Base-by-base conservation (phyloP, 2,113 vertebrate genomes). In the Eretmodus cyanostictus region DNA sequence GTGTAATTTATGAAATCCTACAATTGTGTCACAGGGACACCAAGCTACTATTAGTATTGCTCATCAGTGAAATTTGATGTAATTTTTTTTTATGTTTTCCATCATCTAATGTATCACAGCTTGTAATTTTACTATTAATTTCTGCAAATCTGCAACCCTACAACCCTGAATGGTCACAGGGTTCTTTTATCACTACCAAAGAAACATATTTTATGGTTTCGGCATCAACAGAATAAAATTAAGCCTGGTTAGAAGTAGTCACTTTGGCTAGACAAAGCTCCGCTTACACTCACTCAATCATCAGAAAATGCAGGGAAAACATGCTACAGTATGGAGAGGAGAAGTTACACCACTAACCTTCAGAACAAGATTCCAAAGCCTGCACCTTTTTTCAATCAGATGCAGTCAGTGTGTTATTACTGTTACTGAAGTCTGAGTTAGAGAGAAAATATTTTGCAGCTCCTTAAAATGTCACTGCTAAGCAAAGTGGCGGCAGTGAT, bases 401-500 rank as follows among this genome's bases (percentile, higher is more conserved):
- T 9, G 36, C 27, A 81, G 54, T 54, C 16, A 31, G 7, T 61
- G 45, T 61, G 8, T 61, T 34, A 57, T 61, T 29, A 24, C 29
- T 38, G 54, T 78, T 78, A 34, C 73, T 34, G 42, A 42, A 27
- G 49, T 22, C 47, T 55, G 38, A 51, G 17, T 11, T 29, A 51
- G 27, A 78, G 45, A 31, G 73, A 51, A 83, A 79, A 45, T 9
- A n/a, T 71, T 80, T 22, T 14, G 51, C 12, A 49, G 66, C 76
- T 47, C 49, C 29, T 88, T 80, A 34, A 83, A 91, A 88, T 85
- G 47, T 51, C 80, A 63, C 8, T 7, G 27, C 49, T 82, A 83
- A 81, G 81, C 63, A 89, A 83, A 87, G 86, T 84, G 79, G 47
- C 54, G 29, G 66, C 79, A 82, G 34, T 49, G 88, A 78, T 87